Conservation (phyloP, 2,113 vertebrate species). For the Progne subis region DNA sequence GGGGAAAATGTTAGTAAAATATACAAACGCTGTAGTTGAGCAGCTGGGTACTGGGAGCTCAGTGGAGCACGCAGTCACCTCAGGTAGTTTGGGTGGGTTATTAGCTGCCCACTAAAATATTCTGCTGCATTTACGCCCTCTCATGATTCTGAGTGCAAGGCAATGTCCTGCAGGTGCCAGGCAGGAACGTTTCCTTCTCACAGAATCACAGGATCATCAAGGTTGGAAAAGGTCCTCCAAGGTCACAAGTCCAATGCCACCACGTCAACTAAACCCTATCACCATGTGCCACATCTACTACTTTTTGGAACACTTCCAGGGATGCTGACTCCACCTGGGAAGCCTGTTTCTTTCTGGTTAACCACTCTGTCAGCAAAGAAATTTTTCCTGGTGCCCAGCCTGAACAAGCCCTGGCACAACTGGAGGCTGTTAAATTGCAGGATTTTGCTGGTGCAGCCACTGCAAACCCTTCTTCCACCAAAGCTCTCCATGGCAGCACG, state of each 20-base stretch:
- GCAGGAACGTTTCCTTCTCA: not conserved
- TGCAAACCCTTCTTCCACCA: not conserved
- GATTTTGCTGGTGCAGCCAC: not conserved
- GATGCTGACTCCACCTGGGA: not conserved
- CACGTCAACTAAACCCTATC: not conserved
- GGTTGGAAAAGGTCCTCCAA: not conserved
- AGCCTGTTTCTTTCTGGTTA: not conserved
- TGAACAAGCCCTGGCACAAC: not conserved
- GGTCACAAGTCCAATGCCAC: not conserved
- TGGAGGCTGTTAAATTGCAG: not conserved
- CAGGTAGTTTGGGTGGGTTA: not conserved
- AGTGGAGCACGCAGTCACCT: not conserved
- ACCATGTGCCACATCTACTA: fast-evolving
- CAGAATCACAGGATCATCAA: not conserved
- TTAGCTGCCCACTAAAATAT: not conserved
- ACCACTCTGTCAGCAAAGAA: not conserved
- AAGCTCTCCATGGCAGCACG: fast-evolving
- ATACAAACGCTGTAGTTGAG: fast-evolving
- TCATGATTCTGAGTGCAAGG: not conserved
- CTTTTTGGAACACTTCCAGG: not conserved
- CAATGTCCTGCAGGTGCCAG: slow-evolving; percentile 4
- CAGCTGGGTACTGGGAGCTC: not conserved
- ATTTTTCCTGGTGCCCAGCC: not conserved
- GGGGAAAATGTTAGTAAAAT: not conserved
- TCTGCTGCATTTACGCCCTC: not conserved